Percentiles rank a stretch among this genome's conserved stretches.
Evolutionary conservation across 2,113 vertebrate genomes (phyloP).

Genomic region (Mionectes macconnelli): DNA sequence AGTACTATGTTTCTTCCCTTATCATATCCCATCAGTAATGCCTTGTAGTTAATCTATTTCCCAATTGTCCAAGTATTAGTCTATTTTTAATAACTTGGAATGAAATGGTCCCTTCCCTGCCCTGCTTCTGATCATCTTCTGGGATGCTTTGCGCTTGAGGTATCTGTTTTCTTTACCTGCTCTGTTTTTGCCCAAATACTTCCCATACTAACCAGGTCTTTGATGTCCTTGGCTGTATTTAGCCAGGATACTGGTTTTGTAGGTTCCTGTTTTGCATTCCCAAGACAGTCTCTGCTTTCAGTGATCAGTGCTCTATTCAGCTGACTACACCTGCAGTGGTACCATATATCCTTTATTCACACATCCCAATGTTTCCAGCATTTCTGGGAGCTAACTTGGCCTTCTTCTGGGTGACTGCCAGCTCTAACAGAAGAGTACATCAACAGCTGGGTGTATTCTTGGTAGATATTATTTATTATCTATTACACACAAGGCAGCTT

Average conservation of each 20-base stretch:
- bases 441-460: conserved; percentile 16
- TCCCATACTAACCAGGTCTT: neutral
- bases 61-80: neutral
- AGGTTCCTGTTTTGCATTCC: neutral
- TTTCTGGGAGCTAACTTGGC: neutral
- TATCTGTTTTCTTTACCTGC: neutral
- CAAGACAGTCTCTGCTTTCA: neutral
- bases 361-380: neutral
- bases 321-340: neutral
- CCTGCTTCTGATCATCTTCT: neutral
- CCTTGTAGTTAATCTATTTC: neutral
- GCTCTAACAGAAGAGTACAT: neutral
- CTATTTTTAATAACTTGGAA: neutral
- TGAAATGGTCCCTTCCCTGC: neutral
- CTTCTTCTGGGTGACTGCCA: neutral
- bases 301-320: neutral
- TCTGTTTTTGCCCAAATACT: neutral
- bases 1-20: neutral
- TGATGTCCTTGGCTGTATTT: neutral
- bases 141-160: neutral
- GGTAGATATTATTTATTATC: neutral
- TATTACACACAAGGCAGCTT: neutral
- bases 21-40: neutral
- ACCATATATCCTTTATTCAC: neutral
- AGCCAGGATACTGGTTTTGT: neutral